phyloP scores from a whole-genome alignment of 2,113 vertebrate genomes.

The Aphelocoma coerulescens region DNA sequence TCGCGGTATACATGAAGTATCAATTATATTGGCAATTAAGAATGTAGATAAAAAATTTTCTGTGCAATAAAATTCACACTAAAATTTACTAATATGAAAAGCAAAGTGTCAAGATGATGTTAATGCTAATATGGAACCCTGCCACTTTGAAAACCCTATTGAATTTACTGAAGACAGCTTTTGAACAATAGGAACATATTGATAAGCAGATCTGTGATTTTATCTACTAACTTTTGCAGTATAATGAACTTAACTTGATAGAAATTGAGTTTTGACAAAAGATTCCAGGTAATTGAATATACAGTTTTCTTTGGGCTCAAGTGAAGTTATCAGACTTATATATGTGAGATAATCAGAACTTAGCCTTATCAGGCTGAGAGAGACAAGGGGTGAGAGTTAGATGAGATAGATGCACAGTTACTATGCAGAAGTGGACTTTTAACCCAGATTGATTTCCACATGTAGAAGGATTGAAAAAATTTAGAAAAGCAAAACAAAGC shows the following conservation, averaged over 20 bases:
- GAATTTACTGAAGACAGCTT: neutral
- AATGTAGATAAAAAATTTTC: neutral
- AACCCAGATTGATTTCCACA: neutral
- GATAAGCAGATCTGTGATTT: neutral
- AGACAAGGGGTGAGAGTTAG: neutral
- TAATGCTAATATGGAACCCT: neutral
- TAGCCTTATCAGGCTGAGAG: neutral
- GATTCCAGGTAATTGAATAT: neutral
- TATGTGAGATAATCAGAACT: neutral
- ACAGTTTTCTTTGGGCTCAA: neutral
- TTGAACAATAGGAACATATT: neutral
- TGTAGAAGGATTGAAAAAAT: neutral
- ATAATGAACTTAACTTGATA: neutral
- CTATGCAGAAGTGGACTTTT: neutral
- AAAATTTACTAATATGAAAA: neutral
- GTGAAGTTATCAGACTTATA: neutral
- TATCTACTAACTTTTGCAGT: neutral
- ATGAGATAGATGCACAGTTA: neutral
- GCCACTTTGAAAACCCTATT: neutral
- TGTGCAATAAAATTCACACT: neutral
- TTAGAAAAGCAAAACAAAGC: neutral
- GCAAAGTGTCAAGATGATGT: neutral
- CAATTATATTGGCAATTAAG: neutral
- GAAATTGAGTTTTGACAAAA: neutral
- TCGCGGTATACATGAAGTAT: neutral